phyloP scores from a whole-genome alignment of 2,797 vertebrate genomes.

The Pempheris klunzingeri region DNA sequence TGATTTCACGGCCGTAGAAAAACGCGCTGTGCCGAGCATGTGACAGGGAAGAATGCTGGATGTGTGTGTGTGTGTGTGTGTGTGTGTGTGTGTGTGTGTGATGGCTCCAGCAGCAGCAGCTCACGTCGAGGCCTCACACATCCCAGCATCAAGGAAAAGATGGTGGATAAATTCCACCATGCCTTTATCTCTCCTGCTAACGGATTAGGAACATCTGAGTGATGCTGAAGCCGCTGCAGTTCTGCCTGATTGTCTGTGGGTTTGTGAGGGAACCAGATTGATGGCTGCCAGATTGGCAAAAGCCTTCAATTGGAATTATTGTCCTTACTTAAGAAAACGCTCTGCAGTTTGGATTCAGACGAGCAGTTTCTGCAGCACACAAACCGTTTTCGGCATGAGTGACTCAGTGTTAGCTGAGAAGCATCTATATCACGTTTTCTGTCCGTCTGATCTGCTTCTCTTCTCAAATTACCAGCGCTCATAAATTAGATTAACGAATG shows the following conservation, averaged over 20 bases:
- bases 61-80: constrained; percentile 57
- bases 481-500: neutral
- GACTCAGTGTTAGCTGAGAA: neutral
- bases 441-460: neutral
- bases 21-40: constrained; percentile 59
- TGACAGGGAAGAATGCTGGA: constrained; percentile 66
- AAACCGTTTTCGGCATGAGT: neutral
- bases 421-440: neutral
- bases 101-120: constrained; percentile 54
- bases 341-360: constrained; percentile 1
- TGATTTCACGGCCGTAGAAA: constrained; percentile 56
- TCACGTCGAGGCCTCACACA: constrained; percentile 56
- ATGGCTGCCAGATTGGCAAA: constrained; percentile 26
- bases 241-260: neutral
- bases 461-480: neutral
- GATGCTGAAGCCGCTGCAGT: constrained; percentile 31
- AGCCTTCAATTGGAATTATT: constrained; percentile 9
- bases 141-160: constrained; percentile 65
- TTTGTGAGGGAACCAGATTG: constrained; percentile 28
- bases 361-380: neutral
- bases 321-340: neutral
- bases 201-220: constrained; percentile 36
- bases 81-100: constrained; percentile 57
- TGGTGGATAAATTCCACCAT: constrained; percentile 59
- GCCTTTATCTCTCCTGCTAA: constrained; percentile 40